Conservation (phyloP, 2,797 vertebrate genomes). For the Fringilla coelebs region DNA sequence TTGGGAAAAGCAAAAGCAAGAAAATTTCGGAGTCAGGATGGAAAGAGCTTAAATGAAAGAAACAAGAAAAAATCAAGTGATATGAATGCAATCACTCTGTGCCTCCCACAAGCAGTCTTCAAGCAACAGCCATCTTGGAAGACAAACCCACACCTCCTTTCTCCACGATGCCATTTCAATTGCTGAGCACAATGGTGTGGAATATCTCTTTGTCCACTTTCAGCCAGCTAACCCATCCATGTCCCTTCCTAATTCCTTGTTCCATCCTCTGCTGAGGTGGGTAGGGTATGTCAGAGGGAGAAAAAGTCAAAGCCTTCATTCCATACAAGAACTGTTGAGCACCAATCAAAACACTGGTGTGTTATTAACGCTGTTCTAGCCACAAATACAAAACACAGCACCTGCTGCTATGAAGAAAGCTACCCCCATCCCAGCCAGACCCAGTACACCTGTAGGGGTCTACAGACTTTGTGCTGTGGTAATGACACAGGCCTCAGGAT, state of each 20-base stretch:
- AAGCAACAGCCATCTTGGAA: background rate
- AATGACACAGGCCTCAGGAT: background rate
- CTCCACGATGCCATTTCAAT: background rate
- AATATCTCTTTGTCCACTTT: background rate
- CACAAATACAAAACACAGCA: background rate
- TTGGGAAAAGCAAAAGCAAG: background rate
- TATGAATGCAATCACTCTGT: background rate
- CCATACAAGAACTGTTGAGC: background rate
- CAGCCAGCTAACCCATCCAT: rapidly evolving
- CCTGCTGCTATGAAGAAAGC: background rate
- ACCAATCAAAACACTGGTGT: background rate
- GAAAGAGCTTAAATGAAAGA: background rate
- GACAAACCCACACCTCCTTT: background rate
- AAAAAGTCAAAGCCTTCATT: background rate
- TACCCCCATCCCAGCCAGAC: background rate
- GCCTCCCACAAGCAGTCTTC: background rate
- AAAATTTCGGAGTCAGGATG: background rate
- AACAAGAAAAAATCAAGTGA: background rate
- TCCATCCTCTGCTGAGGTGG: background rate
- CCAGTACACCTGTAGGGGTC: background rate
- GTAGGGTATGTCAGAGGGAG: background rate
- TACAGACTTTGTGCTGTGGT: background rate
- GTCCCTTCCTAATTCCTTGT: background rate
- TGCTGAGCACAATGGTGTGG: background rate
- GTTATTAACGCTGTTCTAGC: background rate